Conservation (phyloP, 2,113 vertebrate genomes). For the Albula glossodonta region DNA sequence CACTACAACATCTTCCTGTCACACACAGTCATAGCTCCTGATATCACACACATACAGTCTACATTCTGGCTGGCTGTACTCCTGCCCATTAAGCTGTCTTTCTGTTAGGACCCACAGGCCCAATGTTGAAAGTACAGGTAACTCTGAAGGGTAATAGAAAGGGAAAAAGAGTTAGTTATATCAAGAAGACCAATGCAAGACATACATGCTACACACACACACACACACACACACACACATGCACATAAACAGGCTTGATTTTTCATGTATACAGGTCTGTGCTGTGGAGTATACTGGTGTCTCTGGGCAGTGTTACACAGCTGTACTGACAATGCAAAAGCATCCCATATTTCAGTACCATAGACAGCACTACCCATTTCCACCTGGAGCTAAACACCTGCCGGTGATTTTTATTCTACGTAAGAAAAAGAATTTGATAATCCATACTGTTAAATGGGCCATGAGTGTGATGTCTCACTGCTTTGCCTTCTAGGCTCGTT, state of each 20-base stretch:
- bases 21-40: no score
- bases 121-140: no score
- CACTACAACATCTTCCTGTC: no score
- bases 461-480: background rate
- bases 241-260: background rate
- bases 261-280: no score
- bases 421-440: background rate
- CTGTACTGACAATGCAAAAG: background rate
- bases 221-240: background rate
- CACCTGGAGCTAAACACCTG: background rate
- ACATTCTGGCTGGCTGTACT: no score
- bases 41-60: no score
- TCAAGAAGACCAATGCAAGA: background rate
- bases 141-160: no score
- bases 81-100: no score
- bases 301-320: background rate
- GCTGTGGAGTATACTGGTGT: background rate
- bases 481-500: background rate
- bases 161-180: no score
- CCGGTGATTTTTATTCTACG: background rate
- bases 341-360: conserved; percentile 80
- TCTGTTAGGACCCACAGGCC: no score
- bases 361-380: conserved; percentile 76
- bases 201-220: background rate
- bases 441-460: background rate